phyloP scores from a whole-genome alignment of 1,140 invertebrate species.

The Drosophila arawakana region DNA sequence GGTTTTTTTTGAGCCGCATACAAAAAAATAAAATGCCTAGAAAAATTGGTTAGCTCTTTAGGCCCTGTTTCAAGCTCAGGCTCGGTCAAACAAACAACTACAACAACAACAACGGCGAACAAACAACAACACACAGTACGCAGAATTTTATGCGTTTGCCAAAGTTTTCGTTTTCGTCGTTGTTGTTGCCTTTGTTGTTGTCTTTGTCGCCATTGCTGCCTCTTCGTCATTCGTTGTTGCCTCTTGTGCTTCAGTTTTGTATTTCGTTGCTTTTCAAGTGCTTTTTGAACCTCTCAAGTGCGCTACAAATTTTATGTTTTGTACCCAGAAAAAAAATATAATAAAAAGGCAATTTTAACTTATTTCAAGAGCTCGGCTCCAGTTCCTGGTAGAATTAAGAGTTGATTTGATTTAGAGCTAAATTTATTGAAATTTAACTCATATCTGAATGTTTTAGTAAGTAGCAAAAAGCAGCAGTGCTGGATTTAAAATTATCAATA shows the following conservation, averaged over 20 bases:
- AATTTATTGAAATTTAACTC: no score
- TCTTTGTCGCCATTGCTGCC: slow-evolving; percentile 28
- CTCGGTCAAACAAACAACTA: slow-evolving; percentile 58
- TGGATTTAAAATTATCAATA: no score
- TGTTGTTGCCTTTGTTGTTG: slow-evolving; percentile 10
- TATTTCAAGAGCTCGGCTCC: neutral
- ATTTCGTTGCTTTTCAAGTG: slow-evolving; percentile 36
- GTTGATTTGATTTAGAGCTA: no score
- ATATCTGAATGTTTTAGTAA: no score
- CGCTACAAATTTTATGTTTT: slow-evolving; percentile 31
- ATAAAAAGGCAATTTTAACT: neutral
- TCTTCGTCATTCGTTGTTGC: slow-evolving; percentile 54
- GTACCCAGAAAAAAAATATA: neutral
- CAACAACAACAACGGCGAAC: slow-evolving; percentile 39
- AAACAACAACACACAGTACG: slow-evolving; percentile 59
- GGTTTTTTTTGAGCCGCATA: slow-evolving; percentile 45
- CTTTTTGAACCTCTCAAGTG: slow-evolving; percentile 20
- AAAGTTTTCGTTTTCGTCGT: slow-evolving; percentile 75
- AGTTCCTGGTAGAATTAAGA: no score
- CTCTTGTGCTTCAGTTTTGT: slow-evolving; percentile 66
- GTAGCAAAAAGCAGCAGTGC: no score
- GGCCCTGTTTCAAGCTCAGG: slow-evolving; percentile 49
- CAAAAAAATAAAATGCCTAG: slow-evolving; percentile 12
- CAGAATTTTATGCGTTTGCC: slow-evolving; percentile 82
- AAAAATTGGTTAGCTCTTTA: slow-evolving; percentile 41